phyloP scores from a whole-genome alignment of 2,113 vertebrate genomes.

The Pluvialis apricaria region DNA sequence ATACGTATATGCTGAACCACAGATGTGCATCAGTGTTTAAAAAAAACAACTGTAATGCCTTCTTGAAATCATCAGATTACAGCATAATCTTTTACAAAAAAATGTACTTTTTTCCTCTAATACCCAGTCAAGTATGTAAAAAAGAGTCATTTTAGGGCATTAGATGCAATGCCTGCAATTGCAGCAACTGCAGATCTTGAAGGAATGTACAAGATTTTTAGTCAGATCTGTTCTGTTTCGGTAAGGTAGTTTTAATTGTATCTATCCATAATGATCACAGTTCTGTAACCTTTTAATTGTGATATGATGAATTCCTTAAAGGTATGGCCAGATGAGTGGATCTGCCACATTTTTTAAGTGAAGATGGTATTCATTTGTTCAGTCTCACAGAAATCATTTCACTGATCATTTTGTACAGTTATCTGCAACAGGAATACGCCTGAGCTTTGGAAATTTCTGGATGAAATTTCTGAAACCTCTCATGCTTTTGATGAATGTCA shows the following conservation, averaged over 20 bases:
- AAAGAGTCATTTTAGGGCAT: background rate
- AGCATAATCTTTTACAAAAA: background rate
- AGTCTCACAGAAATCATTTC: background rate
- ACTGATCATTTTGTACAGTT: background rate
- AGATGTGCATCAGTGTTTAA: background rate
- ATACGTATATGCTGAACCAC: background rate
- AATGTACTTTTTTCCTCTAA: background rate
- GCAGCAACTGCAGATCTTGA: background rate
- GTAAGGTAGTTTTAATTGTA: background rate
- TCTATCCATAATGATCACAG: background rate
- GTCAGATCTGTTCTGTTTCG: background rate
- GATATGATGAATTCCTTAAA: background rate
- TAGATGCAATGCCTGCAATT: background rate
- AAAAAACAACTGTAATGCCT: background rate
- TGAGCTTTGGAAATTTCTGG: background rate
- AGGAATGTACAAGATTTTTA: background rate
- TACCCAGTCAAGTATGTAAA: background rate
- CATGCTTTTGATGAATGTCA: background rate
- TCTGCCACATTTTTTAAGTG: background rate
- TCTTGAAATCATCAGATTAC: background rate
- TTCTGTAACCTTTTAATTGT: background rate
- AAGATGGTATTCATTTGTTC: background rate
- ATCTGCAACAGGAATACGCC: background rate
- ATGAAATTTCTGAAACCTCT: background rate
- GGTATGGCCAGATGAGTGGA: background rate